These are phyloP conservation scores for Xenopus petersii DNA, from an alignment of 2,797 vertebrate species.

Conservation along the genomic window DNA sequence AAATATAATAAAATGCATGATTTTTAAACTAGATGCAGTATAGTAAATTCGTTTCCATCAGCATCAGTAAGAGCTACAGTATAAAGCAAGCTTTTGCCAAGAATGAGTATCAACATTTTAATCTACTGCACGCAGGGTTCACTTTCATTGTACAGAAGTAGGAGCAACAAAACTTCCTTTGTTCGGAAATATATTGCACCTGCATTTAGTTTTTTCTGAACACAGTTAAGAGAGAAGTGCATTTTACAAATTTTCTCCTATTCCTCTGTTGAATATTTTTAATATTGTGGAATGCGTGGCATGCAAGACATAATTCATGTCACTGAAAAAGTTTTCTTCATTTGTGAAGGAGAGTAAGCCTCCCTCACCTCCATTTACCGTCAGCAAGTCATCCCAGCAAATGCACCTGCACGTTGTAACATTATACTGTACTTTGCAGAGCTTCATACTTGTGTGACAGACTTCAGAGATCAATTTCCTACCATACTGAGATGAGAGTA, in stretches of 20 bases:
- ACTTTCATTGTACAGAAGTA: conserved; percentile 57
- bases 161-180: conserved; percentile 76
- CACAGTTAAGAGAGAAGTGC: conserved; percentile 69
- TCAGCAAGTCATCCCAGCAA: conserved; percentile 63
- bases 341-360: conserved; percentile 57
- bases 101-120: conserved; percentile 66
- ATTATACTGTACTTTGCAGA: conserved; percentile 60
- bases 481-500: conserved; percentile 49
- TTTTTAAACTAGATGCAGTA: conserved; percentile 39
- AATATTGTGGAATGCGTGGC: conserved; percentile 74
- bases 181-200: conserved; percentile 81
- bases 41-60: conserved; percentile 59
- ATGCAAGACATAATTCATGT: conserved; percentile 73
- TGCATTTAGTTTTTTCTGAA: conserved; percentile 72
- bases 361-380: conserved; percentile 64
- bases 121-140: conserved; percentile 59
- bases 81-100: conserved; percentile 61
- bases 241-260: conserved; percentile 56
- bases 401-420: conserved; percentile 78
- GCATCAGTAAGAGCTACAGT: conserved; percentile 56
- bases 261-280: conserved; percentile 68
- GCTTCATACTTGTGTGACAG: conserved; percentile 76
- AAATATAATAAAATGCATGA: conserved; percentile 16
- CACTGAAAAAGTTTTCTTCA: conserved; percentile 81
- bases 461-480: conserved; percentile 77